A percentile compares a stretch with the other conserved stretches of the same genome.
phyloP scores from a whole-genome alignment of 2,797 vertebrate species.

The Telmatherina bonti region DNA sequence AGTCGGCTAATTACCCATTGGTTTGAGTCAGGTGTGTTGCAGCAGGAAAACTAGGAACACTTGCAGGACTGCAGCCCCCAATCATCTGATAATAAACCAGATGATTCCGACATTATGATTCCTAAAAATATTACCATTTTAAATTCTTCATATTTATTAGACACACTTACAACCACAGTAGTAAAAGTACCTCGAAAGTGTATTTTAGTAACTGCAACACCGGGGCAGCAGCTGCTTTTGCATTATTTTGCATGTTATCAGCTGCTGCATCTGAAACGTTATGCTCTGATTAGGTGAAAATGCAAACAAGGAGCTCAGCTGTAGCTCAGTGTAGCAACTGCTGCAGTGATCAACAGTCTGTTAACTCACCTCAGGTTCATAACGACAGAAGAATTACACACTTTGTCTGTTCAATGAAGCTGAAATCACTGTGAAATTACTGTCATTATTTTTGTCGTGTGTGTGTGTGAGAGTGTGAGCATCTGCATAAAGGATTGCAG shows the following conservation, averaged over 20 bases:
- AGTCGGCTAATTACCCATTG: no score
- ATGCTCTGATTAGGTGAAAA: background rate
- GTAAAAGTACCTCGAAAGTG: background rate
- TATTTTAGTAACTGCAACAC: rapidly evolving
- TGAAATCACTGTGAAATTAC: background rate
- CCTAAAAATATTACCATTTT: no score
- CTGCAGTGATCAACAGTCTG: background rate
- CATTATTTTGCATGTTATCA: conserved; percentile 6
- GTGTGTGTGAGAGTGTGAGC: background rate
- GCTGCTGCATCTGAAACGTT: background rate
- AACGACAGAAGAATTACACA: background rate
- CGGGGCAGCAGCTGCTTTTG: background rate
- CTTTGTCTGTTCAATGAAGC: background rate
- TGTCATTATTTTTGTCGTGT: background rate
- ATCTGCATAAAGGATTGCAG: background rate
- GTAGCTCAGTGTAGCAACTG: background rate
- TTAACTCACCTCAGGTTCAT: background rate
- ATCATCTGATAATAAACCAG: no score
- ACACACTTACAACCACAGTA: background rate
- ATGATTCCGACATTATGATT: no score
- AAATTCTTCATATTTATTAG: background rate
- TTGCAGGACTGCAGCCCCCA: no score
- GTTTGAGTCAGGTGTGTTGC: no score
- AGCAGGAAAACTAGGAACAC: no score
- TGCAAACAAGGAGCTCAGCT: background rate